A percentile compares a stretch with the other conserved stretches of the same genome.
phyloP scores from a whole-genome alignment of 2,888 invertebrate species.

The Microctonus hyperodae region DNA sequence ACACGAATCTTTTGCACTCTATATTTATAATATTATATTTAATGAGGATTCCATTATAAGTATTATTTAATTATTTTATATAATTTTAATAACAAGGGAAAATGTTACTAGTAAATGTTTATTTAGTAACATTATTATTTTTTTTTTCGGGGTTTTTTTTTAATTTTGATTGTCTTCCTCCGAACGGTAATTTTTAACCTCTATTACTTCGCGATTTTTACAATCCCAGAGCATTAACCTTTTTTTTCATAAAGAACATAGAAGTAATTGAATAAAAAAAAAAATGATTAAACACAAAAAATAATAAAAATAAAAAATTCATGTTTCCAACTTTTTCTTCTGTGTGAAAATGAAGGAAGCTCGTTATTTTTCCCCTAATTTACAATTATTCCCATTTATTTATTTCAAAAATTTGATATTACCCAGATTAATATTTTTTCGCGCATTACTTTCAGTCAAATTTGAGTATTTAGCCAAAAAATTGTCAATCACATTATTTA shows the following conservation, averaged over 20 bases:
- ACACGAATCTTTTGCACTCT: slow-evolving; percentile 27
- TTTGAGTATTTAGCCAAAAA: slow-evolving; percentile 14
- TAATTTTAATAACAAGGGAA: slow-evolving; percentile 57
- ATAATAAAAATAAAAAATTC: no score
- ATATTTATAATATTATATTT: slow-evolving; percentile 29
- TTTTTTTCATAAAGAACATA: not conserved
- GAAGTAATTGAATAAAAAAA: not conserved
- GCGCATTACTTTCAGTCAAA: slow-evolving; percentile 24
- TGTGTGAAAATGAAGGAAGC: not conserved
- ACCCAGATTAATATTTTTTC: not conserved
- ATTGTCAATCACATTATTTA: slow-evolving; percentile 5
- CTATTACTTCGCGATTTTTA: not conserved
- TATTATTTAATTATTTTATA: slow-evolving; percentile 45
- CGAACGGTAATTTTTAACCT: slow-evolving; percentile 47
- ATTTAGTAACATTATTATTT: slow-evolving; percentile 54
- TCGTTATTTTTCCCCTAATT: not conserved
- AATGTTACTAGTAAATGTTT: slow-evolving; percentile 54
- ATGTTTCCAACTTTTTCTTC: not conserved
- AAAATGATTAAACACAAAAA: not conserved
- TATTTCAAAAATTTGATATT: not conserved
- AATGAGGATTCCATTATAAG: slow-evolving; percentile 41
- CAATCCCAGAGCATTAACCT: not conserved
- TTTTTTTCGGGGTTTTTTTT: no score
- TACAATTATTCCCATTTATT: not conserved
- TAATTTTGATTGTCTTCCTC: slow-evolving; percentile 64